These are phyloP conservation scores for Brachyopa scutellaris DNA, from an alignment of 2,888 invertebrate species.

Conservation along the genomic window DNA sequence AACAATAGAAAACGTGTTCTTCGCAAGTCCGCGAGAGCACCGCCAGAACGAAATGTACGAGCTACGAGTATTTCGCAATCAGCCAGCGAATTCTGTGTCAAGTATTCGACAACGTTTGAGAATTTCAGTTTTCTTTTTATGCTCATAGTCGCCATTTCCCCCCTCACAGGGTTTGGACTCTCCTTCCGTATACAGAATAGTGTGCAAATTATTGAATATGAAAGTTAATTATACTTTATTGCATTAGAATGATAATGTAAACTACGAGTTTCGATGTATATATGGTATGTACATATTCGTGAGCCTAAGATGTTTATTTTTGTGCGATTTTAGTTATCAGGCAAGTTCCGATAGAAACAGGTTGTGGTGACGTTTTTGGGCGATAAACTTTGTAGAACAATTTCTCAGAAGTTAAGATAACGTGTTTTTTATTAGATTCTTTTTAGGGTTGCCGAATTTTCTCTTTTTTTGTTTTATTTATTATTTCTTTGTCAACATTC, in stretches of 20 bases:
- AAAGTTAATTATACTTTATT: constrained; percentile 69
- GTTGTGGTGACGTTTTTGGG: constrained; percentile 32
- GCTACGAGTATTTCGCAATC: constrained; percentile 57
- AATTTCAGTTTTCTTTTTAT: constrained; percentile 11
- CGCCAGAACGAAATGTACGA: too few species aligned
- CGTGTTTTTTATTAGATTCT: constrained; percentile 6
- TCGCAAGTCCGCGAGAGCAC: constrained; percentile 6
- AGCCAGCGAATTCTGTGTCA: constrained; percentile 63
- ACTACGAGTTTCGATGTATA: background rate
- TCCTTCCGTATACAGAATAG: constrained; percentile 15
- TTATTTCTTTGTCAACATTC: background rate
- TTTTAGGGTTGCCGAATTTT: constrained; percentile 7
- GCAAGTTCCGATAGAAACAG: constrained; percentile 48
- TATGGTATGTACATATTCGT: background rate
- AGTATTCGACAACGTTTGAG: constrained; percentile 57
- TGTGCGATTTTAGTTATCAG: constrained; percentile 3
- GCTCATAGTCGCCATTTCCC: constrained; percentile 15
- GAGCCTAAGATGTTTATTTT: background rate
- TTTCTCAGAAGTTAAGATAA: constrained; percentile 30
- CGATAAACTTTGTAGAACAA: constrained; percentile 36
- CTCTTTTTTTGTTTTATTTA: background rate
- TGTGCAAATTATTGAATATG: constrained; percentile 69
- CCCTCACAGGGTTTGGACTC: background rate
- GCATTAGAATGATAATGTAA: constrained; percentile 53
- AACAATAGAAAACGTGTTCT: constrained; percentile 40